Evolutionary conservation across 2,113 vertebrate genomes (phyloP).

Genomic region (Nyctibius bracteatus): DNA sequence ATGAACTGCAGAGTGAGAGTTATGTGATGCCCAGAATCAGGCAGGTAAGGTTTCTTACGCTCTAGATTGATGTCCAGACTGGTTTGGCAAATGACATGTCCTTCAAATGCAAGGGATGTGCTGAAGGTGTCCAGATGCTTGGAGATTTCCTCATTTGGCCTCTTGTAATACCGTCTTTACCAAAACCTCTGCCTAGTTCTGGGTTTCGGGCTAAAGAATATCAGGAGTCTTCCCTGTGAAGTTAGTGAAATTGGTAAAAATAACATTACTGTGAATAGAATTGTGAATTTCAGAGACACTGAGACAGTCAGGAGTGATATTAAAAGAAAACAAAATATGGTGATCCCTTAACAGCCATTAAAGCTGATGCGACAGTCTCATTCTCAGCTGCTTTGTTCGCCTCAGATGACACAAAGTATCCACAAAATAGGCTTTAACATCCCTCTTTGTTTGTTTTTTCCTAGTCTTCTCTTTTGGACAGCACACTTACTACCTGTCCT

Average conservation of each 20-base stretch:
- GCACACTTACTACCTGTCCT: not conserved
- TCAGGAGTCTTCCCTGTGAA: not conserved
- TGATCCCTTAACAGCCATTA: not conserved
- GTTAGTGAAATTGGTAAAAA: not conserved
- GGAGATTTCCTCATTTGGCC: not conserved
- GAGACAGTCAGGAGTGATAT: not conserved
- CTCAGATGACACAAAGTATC: not conserved
- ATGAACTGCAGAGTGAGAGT: not conserved
- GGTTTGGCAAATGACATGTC: not conserved
- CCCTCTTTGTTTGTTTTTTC: not conserved
- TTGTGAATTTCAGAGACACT: not conserved
- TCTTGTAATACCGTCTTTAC: not conserved
- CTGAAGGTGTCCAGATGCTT: not conserved
- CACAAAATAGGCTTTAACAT: not conserved
- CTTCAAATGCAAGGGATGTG: not conserved
- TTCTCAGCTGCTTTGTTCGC: not conserved
- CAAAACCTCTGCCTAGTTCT: not conserved
- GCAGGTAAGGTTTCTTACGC: not conserved
- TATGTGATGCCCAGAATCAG: not conserved
- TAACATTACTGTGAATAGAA: rapidly evolving
- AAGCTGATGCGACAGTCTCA: not conserved
- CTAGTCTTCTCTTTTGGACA: not conserved
- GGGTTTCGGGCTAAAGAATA: not conserved
- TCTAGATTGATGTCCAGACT: not conserved
- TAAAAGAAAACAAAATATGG: not conserved